Evolutionary conservation across 2,113 vertebrate species (phyloP).

Genomic region (Erpornis zantholeuca): DNA sequence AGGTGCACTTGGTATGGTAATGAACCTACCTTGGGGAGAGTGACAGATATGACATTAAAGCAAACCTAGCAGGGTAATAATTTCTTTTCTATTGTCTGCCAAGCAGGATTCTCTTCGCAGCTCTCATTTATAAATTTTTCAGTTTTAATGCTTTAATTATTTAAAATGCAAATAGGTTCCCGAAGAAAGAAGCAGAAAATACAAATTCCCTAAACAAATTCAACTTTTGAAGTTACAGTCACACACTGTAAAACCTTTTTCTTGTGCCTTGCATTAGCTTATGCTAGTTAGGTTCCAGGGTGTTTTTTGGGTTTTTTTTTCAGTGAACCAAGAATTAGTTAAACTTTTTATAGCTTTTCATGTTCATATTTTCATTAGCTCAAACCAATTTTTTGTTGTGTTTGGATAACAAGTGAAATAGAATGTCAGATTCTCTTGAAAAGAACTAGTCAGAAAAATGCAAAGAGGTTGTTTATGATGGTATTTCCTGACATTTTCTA

Average conservation of each 20-base stretch:
- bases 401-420: not conserved
- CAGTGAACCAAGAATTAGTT: not conserved
- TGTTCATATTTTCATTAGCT: not conserved
- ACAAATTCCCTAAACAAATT: conserved; percentile 72
- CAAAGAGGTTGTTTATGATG: not conserved
- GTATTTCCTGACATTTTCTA: not conserved
- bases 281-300: not conserved
- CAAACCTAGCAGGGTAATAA: conserved; percentile 62
- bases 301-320: not conserved
- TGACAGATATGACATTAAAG: conserved; percentile 74
- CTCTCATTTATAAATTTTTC: conserved; percentile 83
- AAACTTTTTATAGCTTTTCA: not conserved
- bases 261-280: not conserved
- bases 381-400: not conserved
- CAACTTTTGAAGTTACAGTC: conserved; percentile 32
- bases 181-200: conserved; percentile 73
- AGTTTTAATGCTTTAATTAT: conserved; percentile 85
- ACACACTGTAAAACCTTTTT: not conserved
- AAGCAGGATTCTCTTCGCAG: conserved; percentile 70
- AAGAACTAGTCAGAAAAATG: not conserved
- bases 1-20: conserved; percentile 53
- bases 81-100: conserved; percentile 74
- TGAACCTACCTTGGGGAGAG: conserved; percentile 70
- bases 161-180: conserved; percentile 84
- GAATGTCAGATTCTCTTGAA: not conserved